Evolutionary conservation across 2,797 vertebrate genomes (phyloP).

Genomic region (Sciurus carolinensis): DNA sequence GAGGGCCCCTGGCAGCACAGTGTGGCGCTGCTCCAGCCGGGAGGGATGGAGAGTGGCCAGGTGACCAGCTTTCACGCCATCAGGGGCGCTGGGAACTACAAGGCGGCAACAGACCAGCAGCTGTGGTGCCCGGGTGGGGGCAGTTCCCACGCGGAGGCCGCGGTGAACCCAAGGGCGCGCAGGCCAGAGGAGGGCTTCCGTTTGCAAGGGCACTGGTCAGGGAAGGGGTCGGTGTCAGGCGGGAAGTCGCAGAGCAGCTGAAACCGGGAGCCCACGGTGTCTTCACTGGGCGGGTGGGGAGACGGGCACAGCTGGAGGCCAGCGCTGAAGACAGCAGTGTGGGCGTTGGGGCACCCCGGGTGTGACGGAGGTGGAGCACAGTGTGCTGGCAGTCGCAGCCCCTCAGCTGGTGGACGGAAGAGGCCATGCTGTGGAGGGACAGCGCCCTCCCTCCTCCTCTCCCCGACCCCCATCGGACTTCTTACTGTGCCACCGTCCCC

Average conservation of each 20-base stretch:
- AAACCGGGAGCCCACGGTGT: rapidly evolving
- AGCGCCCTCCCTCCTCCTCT: rapidly evolving
- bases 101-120: neutral
- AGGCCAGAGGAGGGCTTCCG: neutral
- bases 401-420: neutral
- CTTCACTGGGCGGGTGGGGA: neutral
- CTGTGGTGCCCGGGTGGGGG: neutral
- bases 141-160: rapidly evolving
- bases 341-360: neutral
- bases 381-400: no score
- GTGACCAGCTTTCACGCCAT: neutral
- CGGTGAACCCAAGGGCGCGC: rapidly evolving
- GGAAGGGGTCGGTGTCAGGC: no score
- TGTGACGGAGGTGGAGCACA: no score
- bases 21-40: neutral
- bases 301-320: neutral
- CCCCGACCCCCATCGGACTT: neutral
- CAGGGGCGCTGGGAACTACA: neutral
- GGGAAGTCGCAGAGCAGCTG: neutral
- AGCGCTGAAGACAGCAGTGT: neutral
- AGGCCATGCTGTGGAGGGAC: neutral
- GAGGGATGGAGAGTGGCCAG: neutral
- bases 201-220: neutral
- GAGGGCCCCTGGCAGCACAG: no score
- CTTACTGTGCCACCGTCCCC: neutral